Evolutionary conservation across 2,888 invertebrate genomes (phyloP), one percentile per base, ranked within the genome.

Genomic region (Scaeva pyrastri): DNA sequence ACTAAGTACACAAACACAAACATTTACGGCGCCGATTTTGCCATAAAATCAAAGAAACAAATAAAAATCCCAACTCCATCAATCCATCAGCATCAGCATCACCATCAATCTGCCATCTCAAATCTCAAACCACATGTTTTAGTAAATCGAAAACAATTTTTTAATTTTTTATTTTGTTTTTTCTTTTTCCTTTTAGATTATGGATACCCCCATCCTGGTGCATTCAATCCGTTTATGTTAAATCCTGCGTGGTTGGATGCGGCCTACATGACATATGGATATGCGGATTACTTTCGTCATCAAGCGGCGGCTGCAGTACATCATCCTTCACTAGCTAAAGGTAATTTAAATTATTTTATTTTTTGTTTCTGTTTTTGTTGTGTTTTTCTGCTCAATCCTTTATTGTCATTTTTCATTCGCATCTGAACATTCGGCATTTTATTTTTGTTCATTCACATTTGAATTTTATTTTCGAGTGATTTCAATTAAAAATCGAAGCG

Each of bases 221-320:
- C 95, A 23, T 96, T 96, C 91, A 96, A 95, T 89, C 96, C 96
- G 2, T 96, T 97, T 92, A 93, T 97, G 86, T 93, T 97, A 77
- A 96, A 96, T 90, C 96, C 97, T 0, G 96, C 96, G 43, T 97
- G 97, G 96, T 93, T 97, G 89, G 97, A 98, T 90, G 96, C 96
- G 2, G 96, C 96, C 6, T 97, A 97, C 91, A 94, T 97, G 93
- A 95, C 95, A 89, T 97, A 97, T 91, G 95, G 96, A 58, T 93
- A 94, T 92, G 94, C 94, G 7, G 96, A 96, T 90, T 96, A 96
- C 91, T 95, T 96, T 92, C 93, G 95, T 56, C 92, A 94, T 80
- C 93, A 93, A 89, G 94, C 94, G 5, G 93, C 93, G 68, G 92
- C 90, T 64, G 90, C 91, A 36, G 92, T 90, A 26, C 90, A 90